These are phyloP conservation scores for Aphelinus atriplicis DNA, from an alignment of 1,140 invertebrate genomes.

Conservation along the genomic window DNA sequence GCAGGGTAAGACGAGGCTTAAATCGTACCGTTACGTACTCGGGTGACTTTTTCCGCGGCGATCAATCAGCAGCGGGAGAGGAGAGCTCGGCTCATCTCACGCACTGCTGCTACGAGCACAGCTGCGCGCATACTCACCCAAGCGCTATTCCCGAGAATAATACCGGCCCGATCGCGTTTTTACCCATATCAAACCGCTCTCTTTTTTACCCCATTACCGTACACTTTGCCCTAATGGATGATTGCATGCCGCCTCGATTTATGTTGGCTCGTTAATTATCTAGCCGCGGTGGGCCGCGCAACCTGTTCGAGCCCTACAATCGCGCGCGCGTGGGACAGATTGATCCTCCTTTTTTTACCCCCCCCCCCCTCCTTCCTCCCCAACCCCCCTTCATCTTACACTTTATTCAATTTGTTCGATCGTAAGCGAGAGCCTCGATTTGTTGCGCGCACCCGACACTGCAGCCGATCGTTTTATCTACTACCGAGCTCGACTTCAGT, in stretches of 20 bases:
- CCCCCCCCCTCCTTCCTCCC: no score
- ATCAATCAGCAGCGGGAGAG: constrained; percentile 9
- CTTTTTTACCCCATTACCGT: constrained; percentile 21
- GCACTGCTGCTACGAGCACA: background rate
- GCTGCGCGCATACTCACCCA: no score
- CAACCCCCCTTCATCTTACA: no score
- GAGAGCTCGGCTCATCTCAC: background rate
- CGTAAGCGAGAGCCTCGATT: no score
- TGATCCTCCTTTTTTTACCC: no score
- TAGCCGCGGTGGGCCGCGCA: no score
- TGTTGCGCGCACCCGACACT: no score
- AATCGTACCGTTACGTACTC: constrained; percentile 61
- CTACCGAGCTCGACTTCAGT: no score
- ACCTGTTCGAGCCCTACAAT: no score
- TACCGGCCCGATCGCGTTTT: background rate
- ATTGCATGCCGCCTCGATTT: constrained; percentile 12
- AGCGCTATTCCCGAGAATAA: constrained; percentile 17
- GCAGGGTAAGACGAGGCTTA: constrained; percentile 57
- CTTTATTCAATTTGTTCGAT: no score
- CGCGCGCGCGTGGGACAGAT: no score
- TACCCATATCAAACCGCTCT: background rate
- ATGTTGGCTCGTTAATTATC: constrained; percentile 5
- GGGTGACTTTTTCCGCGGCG: constrained; percentile 52
- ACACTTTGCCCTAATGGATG: constrained; percentile 23
- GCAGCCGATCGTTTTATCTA: no score